Evolutionary conservation across 2,888 invertebrate species (phyloP), one percentile per base, ranked within the genome.

Genomic region (Drosophila leonis): DNA sequence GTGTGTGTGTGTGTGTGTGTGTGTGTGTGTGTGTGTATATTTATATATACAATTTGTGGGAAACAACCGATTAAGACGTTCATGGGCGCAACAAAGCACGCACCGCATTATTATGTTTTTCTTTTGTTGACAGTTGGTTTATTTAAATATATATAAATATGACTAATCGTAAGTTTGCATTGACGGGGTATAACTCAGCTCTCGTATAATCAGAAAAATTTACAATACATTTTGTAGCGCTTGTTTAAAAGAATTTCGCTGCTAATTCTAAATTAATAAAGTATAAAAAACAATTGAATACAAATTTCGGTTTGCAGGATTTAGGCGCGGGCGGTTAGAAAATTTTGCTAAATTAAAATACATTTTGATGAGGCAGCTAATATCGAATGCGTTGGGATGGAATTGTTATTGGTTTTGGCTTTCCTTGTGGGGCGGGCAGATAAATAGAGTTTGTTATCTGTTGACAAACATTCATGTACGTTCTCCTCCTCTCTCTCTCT

Each of bases 61-160:
- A 79, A 79, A 83, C 83, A 88, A 88, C 85, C 88, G 77, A 77
- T 70, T 65, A 82, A 60, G 70, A 68, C 71, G 61, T 72, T 61
- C 84, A 29, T 65, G 65, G 79, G 49, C 78, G 51, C 68, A 68
- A 65, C 78, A 75, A 69, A 69, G 72, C 68, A 80, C 71, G 71
- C 73, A 74, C 65, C 71, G 74, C 60, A 59, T 61, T 60, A 54
- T 57, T 55, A 54, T 56, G 12, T 8, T 41, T 41, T 55, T 31
- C 20, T 29, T 20, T 18, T 59, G 44, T 57, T 70, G 73, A 86
- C 72, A 83, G 37, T 73, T 75, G 71, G 48, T 55, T 67, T 64
- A 65, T 65, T 68, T 83, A 49, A 59, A 78, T 52, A 65, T 52
- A 37, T 52, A 52, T 52, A 35, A 52, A 60, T 60, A 72, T 82